Conservation (phyloP, 2,797 vertebrate genomes). For the Florisuga fusca region DNA sequence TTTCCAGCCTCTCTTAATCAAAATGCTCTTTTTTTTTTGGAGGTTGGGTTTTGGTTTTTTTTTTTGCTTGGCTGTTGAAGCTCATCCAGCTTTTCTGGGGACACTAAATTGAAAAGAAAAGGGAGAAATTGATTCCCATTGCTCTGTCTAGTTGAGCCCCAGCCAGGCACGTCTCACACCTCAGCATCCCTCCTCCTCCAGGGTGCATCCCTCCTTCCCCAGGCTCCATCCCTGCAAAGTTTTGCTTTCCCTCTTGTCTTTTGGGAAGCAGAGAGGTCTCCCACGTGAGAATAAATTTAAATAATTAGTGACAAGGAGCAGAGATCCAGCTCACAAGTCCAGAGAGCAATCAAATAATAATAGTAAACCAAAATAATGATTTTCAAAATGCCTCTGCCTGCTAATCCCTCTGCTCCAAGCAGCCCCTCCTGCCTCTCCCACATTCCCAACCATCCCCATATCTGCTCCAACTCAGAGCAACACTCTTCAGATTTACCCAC, state of each 20-base stretch:
- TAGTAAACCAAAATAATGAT: too few relatives aligned
- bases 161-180: background rate
- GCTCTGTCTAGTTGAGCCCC: background rate
- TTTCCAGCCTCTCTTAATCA: slow-evolving; percentile 70
- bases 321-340: background rate
- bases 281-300: background rate
- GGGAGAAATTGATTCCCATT: background rate
- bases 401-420: background rate
- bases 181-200: background rate
- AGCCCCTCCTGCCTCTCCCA: background rate
- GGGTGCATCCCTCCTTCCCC: too few relatives aligned
- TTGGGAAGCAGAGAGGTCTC: background rate
- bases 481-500: background rate
- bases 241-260: background rate
- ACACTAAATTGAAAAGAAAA: slow-evolving; percentile 49
- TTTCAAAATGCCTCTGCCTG: background rate
- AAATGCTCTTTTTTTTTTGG: slow-evolving; percentile 67
- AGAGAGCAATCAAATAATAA: background rate
- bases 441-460: background rate
- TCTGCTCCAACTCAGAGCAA: background rate
- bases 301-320: background rate
- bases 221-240: too few relatives aligned
- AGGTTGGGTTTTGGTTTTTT: too few relatives aligned
- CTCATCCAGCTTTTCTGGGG: slow-evolving; percentile 59
- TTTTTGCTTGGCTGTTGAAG: slow-evolving; percentile 48